Conservation (phyloP, 2,888 invertebrate species). For the Gymnocheta viridis region DNA sequence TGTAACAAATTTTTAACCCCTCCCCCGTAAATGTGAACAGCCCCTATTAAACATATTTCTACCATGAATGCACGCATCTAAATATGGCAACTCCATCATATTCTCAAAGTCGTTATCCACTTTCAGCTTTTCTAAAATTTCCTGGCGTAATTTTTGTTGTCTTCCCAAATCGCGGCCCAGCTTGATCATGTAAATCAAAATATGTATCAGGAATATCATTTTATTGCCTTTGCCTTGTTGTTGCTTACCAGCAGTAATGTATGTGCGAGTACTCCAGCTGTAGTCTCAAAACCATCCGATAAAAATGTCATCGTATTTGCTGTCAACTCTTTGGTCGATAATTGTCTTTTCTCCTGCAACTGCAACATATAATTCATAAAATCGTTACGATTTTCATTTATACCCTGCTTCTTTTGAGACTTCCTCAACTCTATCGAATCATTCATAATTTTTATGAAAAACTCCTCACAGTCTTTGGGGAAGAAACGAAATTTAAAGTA, state of each 20-base stretch:
- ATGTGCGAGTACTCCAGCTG: slow-evolving; percentile 75
- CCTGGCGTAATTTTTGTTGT: slow-evolving; percentile 75
- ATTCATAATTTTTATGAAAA: slow-evolving; percentile 75
- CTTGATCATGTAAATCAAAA: slow-evolving; percentile 47
- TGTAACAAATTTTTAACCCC: no score
- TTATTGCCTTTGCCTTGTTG: no score
- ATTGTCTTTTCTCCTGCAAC: slow-evolving; percentile 76
- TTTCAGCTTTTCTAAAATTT: slow-evolving; percentile 71
- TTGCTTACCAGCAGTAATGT: slow-evolving; percentile 74
- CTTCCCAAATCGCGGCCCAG: slow-evolving; percentile 74
- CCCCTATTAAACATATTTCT: no score
- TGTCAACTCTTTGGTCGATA: slow-evolving; percentile 73
- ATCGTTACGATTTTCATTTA: slow-evolving; percentile 74
- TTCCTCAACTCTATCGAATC: slow-evolving; percentile 74
- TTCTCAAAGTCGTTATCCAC: slow-evolving; percentile 74
- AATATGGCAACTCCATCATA: slow-evolving; percentile 75
- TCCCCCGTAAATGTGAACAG: no score
- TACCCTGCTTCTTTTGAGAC: slow-evolving; percentile 52
- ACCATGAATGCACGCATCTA: slow-evolving; percentile 79
- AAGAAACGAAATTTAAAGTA: slow-evolving; percentile 75
- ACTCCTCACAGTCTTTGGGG: slow-evolving; percentile 84
- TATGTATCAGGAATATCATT: no score
- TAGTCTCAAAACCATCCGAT: slow-evolving; percentile 79
- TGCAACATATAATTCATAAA: slow-evolving; percentile 78
- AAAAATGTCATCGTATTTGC: slow-evolving; percentile 79